Base-by-base conservation (phyloP, 2,888 invertebrate species). In the Heliconius ethilla region DNA sequence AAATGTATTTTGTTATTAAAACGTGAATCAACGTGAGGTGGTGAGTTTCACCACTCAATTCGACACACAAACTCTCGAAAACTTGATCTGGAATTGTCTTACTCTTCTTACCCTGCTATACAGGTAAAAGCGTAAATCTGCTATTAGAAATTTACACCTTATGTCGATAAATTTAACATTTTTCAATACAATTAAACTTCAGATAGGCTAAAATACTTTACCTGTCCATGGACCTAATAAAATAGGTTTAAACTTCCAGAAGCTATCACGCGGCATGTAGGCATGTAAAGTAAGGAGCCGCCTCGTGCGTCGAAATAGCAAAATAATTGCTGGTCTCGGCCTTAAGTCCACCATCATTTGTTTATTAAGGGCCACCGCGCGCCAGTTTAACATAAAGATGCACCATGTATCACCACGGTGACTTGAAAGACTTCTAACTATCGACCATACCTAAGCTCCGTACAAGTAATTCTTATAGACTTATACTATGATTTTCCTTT, bases 341-440 rank as follows among this genome's bases (percentile, higher is more conserved):
- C 86, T 90, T 92, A 92, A 92, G 91, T 92, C 90, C 86, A 87
- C 87, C 91, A 90, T 92, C 92, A 92, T 92, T 92, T 91, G 92
- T 92, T 92, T 92, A 92, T 92, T 92, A 92, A 89, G 88, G 88
- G 87, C 82, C 89, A 86, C 88, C 87, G 89, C 87, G 83, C 85
- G 85, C 86, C 87, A 89, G 89, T 91, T 92, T 91, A 92, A 89
- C 91, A 91, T 92, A 91, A 92, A 91, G 90, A 89, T 86, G 82
- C 75, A 76, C 78, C 77, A 79, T 74, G 76, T 70, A 65, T 73
- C 73, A 73, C 77, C 40, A 45, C 13, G 22, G 67, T 15, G 40
- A 51, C 27, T 40, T 55, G 65, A 27, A 76, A 59, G 65, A 70
- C 51, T 55, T 76, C 67, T 66, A 70, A 51, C 59, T 78, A 79